Percentiles rank a stretch among this genome's conserved stretches.
phyloP scores from a whole-genome alignment of 2,113 vertebrate genomes.

The Cisticola juncidis region DNA sequence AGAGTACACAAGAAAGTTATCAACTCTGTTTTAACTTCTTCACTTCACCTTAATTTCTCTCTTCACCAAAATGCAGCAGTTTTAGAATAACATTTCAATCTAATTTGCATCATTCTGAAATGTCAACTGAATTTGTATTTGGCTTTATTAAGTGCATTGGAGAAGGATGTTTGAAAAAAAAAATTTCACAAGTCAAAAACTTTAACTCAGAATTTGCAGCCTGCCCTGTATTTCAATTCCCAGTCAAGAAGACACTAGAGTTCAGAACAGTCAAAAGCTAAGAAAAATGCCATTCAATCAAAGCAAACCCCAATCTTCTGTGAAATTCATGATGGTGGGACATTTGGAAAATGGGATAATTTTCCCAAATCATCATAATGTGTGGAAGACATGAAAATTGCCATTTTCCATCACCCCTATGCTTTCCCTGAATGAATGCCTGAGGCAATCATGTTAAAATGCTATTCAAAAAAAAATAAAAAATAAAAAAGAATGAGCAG shows the following conservation, averaged over 20 bases:
- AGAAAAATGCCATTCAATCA: constrained; percentile 46
- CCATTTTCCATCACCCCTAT: constrained; percentile 11
- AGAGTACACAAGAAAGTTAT: neutral
- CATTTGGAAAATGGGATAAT: constrained; percentile 64
- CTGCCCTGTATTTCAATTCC: neutral
- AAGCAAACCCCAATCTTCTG: constrained; percentile 48
- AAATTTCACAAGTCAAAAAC: neutral
- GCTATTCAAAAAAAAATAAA: neutral
- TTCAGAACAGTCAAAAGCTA: constrained; percentile 4
- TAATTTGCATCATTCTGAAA: neutral
- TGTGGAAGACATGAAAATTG: constrained; percentile 6
- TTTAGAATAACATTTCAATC: neutral
- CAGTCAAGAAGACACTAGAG: neutral
- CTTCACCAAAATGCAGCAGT: neutral
- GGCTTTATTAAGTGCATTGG: neutral
- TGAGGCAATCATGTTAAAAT: constrained; percentile 23
- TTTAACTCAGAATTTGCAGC: neutral
- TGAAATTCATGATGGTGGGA: neutral
- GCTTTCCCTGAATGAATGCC: constrained; percentile 17
- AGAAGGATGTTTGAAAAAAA: neutral
- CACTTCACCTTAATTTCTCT: neutral
- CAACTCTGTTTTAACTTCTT: neutral
- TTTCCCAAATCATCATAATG: constrained; percentile 51
- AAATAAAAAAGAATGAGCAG: neutral
- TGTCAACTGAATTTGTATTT: neutral